Evolutionary conservation across 2,113 vertebrate genomes (phyloP).

Genomic region (Pardalotus punctatus): DNA sequence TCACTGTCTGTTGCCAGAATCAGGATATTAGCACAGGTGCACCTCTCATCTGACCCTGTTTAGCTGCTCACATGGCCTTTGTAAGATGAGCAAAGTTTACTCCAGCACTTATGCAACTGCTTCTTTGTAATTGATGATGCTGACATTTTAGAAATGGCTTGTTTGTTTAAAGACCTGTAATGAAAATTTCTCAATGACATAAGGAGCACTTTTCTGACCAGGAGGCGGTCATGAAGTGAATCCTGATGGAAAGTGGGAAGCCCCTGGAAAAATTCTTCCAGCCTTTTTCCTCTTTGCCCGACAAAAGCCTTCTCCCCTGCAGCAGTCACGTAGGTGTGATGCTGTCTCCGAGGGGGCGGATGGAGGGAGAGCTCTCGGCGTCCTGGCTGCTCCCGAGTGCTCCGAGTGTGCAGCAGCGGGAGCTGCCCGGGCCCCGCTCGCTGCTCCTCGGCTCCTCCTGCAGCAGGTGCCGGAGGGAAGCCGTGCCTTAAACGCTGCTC

Average conservation of each 20-base stretch:
- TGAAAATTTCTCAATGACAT: not conserved
- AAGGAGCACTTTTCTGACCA: not conserved
- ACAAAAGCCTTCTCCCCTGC: not conserved
- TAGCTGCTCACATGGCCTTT: not conserved
- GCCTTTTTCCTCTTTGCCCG: not conserved
- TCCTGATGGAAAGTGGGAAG: not conserved
- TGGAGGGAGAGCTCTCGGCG: not conserved
- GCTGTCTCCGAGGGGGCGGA: not conserved
- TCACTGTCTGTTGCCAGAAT: not conserved
- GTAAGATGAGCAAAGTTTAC: conserved; percentile 21
- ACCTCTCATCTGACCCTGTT: not conserved
- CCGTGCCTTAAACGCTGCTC: rapidly evolving
- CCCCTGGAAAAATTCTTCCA: not conserved
- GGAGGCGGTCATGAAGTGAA: not conserved
- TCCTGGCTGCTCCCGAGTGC: not conserved
- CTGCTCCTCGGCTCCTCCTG: not conserved
- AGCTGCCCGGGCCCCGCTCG: not conserved
- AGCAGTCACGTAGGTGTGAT: not conserved
- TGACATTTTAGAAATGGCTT: conserved; percentile 3
- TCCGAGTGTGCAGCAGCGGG: not conserved
- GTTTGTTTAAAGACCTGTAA: conserved; percentile 14
- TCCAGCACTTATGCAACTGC: not conserved
- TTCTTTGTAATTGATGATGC: conserved; percentile 10
- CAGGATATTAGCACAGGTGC: not conserved
- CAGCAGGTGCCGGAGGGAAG: not conserved